Conservation (phyloP, 2,888 invertebrate genomes). For the Ochropleura plecta region DNA sequence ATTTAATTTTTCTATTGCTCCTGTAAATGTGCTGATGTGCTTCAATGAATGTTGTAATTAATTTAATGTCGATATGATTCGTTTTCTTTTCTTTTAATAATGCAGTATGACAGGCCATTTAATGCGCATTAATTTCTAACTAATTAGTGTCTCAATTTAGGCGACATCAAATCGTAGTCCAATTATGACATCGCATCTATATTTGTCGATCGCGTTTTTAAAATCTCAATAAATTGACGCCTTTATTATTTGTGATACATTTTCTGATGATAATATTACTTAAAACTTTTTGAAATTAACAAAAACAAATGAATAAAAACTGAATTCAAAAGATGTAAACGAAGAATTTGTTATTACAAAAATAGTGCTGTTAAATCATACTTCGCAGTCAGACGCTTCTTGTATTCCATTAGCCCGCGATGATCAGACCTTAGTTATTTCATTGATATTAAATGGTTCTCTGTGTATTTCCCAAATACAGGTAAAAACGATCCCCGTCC, state of each 20-base stretch:
- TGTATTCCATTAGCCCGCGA: too few species aligned
- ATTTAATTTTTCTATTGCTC: background rate
- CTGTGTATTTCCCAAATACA: too few species aligned
- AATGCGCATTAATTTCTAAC: slow-evolving; percentile 16
- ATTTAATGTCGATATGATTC: slow-evolving; percentile 12
- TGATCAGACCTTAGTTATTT: too few species aligned
- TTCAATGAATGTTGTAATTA: slow-evolving; percentile 16
- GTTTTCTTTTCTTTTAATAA: slow-evolving; percentile 34
- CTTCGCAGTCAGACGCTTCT: background rate
- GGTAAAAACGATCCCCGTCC: too few species aligned
- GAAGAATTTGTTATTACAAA: background rate
- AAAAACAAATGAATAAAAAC: background rate
- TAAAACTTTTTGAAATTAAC: background rate
- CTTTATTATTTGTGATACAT: slow-evolving; percentile 13
- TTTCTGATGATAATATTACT: background rate
- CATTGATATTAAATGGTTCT: too few species aligned
- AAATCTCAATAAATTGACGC: slow-evolving; percentile 5
- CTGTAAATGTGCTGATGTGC: background rate
- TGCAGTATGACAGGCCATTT: slow-evolving; percentile 26
- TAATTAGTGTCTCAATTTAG: slow-evolving; percentile 50
- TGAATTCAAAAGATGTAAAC: background rate
- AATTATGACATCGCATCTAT: slow-evolving; percentile 48
- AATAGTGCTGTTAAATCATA: background rate
- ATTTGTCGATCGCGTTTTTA: slow-evolving; percentile 29
- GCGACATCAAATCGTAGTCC: slow-evolving; percentile 39